phyloP scores from a whole-genome alignment of 2,797 vertebrate species.

The Galaxias olidus region DNA sequence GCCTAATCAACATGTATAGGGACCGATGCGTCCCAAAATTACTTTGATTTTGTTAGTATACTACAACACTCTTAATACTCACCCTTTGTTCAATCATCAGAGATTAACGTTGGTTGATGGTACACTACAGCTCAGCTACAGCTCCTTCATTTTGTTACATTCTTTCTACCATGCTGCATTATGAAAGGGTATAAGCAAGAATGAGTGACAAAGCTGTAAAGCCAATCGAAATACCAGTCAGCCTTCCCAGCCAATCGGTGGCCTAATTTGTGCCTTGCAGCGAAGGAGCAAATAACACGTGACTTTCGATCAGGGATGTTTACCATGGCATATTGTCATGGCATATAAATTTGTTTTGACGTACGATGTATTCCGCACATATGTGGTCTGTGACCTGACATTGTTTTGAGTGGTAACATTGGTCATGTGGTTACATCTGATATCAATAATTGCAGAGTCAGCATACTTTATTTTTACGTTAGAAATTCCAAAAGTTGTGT shows the following conservation, averaged over 20 bases:
- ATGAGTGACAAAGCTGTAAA: slow-evolving; percentile 50
- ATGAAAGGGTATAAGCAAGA: slow-evolving; percentile 61
- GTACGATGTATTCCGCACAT: neutral
- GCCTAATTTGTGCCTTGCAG: slow-evolving; percentile 13
- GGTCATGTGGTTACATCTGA: too few species aligned
- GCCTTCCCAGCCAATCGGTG: slow-evolving; percentile 45
- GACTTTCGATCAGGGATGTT: slow-evolving; percentile 61
- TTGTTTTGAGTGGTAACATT: too few species aligned
- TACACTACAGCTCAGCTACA: slow-evolving; percentile 49
- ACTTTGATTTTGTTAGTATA: too few species aligned
- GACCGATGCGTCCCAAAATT: neutral
- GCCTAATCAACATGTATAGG: neutral
- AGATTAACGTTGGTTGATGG: slow-evolving; percentile 41
- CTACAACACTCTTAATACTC: slow-evolving; percentile 12
- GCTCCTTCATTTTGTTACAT: slow-evolving; percentile 63
- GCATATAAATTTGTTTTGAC: slow-evolving; percentile 23
- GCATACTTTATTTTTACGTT: too few species aligned
- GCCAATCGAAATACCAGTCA: slow-evolving; percentile 55
- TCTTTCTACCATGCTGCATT: slow-evolving; percentile 83
- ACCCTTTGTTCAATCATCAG: slow-evolving; percentile 59
- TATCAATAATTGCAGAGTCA: too few species aligned
- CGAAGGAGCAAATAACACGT: slow-evolving; percentile 44
- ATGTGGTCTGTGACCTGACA: neutral
- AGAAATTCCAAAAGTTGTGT: too few species aligned
- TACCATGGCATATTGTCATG: slow-evolving; percentile 43